Evolutionary conservation across 2,888 invertebrate genomes (phyloP).

Genomic region (Phlogophora meticulosa): DNA sequence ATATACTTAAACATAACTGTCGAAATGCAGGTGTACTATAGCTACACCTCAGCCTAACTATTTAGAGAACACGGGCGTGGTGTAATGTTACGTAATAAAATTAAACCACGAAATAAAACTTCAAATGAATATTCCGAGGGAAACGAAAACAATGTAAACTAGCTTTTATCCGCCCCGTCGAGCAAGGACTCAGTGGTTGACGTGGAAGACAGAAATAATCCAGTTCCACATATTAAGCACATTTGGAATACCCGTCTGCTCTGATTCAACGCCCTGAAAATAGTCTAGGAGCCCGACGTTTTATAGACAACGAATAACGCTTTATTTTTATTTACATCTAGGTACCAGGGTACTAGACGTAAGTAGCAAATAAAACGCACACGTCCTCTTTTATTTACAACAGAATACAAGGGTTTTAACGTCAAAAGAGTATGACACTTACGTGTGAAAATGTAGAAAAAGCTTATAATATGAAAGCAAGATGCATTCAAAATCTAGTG

Average conservation of each 20-base stretch:
- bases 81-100: not conserved
- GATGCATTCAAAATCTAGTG: conserved; percentile 76
- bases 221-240: conserved; percentile 42
- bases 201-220: conserved; percentile 63
- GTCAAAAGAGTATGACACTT: conserved; percentile 80
- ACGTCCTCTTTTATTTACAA: conserved; percentile 48
- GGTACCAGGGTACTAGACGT: conserved; percentile 28
- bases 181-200: conserved; percentile 22
- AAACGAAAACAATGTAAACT: conserved; percentile 23
- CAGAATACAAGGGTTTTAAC: conserved; percentile 66
- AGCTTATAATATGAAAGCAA: conserved; percentile 74
- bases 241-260: conserved; percentile 40
- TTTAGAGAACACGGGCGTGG: no score
- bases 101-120: no score
- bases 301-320: conserved; percentile 37
- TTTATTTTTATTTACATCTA: conserved; percentile 48
- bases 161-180: conserved; percentile 4
- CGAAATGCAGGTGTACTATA: no score
- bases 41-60: no score
- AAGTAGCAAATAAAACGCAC: conserved; percentile 53
- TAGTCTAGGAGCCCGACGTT: conserved; percentile 34
- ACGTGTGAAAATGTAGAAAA: conserved; percentile 76
- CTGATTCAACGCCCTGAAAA: conserved; percentile 52
- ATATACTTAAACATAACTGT: no score
- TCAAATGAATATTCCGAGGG: not conserved